Conservation (phyloP, 1,140 invertebrate genomes). For the Pogonomyrmex californicus region DNA sequence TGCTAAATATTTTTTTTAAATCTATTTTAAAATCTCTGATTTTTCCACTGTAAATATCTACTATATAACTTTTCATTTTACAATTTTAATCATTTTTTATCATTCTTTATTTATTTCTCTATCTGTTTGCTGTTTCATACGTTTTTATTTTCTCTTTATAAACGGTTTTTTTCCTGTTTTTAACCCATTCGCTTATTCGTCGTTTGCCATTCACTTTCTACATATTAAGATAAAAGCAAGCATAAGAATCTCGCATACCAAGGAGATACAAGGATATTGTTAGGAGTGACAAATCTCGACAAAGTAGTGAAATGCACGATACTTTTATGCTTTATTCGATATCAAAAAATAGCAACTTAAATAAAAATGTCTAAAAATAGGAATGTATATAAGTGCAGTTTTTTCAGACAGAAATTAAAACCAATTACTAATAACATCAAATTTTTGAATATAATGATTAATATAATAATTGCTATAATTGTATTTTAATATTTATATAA, state of each 20-base stretch:
- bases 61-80: constrained; percentile 3
- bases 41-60: constrained; percentile 34
- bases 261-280: constrained; percentile 31
- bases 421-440: background rate
- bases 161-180: constrained; percentile 61
- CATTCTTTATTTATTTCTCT: background rate
- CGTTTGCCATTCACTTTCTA: constrained; percentile 55
- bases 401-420: background rate
- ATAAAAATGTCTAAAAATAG: constrained; percentile 7
- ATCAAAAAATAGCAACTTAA: constrained; percentile 45
- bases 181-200: constrained; percentile 52
- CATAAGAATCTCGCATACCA: constrained; percentile 28
- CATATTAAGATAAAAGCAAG: constrained; percentile 43
- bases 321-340: constrained; percentile 30
- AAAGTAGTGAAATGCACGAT: constrained; percentile 60
- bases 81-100: constrained; percentile 17
- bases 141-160: constrained; percentile 16
- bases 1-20: constrained; percentile 19
- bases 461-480: background rate
- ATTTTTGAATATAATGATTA: background rate
- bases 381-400: background rate
- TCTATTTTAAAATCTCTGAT: background rate
- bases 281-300: constrained; percentile 55
- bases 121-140: background rate
- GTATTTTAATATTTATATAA: background rate